phyloP scores from a whole-genome alignment of 2,888 invertebrate genomes.

The Osedax fenrisi region DNA sequence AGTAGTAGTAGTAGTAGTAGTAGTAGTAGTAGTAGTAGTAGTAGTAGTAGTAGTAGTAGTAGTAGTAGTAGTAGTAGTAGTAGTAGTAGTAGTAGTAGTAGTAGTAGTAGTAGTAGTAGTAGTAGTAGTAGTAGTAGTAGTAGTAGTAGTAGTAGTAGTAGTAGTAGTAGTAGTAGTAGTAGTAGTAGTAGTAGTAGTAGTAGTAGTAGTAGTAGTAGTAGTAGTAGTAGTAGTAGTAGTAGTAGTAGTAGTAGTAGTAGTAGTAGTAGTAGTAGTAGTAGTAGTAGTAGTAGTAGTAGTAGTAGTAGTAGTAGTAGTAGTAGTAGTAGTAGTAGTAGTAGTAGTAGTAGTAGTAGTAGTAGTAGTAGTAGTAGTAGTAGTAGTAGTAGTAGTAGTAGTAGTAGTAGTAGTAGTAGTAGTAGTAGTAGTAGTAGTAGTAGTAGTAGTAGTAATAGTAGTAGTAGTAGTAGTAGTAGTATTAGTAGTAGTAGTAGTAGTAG shows the following conservation, averaged over 20 bases:
- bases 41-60: conserved; percentile 18
- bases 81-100: conserved; percentile 26
- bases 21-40: neutral
- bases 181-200: conserved; percentile 16
- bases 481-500: no score
- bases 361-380: conserved; percentile 20
- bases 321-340: conserved; percentile 21
- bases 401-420: conserved; percentile 23
- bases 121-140: conserved; percentile 30
- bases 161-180: conserved; percentile 29
- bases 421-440: conserved; percentile 23
- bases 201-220: conserved; percentile 11
- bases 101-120: conserved; percentile 30
- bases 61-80: conserved; percentile 24
- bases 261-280: conserved; percentile 17
- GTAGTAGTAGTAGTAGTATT: no score
- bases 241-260: neutral
- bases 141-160: conserved; percentile 31
- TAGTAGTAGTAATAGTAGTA: conserved; percentile 14
- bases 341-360: conserved; percentile 24
- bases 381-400: conserved; percentile 25
- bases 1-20: conserved; percentile 15
- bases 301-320: conserved; percentile 2
- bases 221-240: neutral
- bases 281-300: conserved; percentile 18